Conservation (phyloP, 2,888 invertebrate species). For the Mimumesa dahlbomi region DNA sequence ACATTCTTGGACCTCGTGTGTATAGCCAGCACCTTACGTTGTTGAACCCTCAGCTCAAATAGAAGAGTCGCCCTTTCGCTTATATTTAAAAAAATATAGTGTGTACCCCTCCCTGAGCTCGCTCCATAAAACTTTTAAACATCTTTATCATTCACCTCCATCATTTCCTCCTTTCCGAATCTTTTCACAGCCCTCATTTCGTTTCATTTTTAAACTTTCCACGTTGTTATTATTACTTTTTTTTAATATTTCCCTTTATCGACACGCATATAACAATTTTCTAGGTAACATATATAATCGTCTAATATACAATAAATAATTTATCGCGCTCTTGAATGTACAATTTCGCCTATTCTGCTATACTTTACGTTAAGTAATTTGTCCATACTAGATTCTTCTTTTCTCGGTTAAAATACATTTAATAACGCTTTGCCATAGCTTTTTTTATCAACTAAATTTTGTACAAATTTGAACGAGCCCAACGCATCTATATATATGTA, state of each 20-base stretch:
- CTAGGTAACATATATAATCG: constrained; percentile 66
- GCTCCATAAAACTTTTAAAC: constrained; percentile 55
- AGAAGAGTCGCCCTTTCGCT: constrained; percentile 66
- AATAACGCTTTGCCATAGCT: constrained; percentile 37
- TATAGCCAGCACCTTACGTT: constrained; percentile 79
- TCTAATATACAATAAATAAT: constrained; percentile 79
- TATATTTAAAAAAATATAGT: constrained; percentile 78
- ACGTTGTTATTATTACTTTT: constrained; percentile 23
- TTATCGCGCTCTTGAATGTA: constrained; percentile 74
- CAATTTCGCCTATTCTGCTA: constrained; percentile 64
- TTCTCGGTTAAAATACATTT: constrained; percentile 46
- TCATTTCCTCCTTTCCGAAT: constrained; percentile 46
- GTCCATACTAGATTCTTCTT: constrained; percentile 62
- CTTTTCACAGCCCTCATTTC: constrained; percentile 79
- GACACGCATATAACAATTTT: constrained; percentile 60
- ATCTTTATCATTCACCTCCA: constrained; percentile 26
- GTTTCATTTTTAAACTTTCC: constrained; percentile 64
- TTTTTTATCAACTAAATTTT: constrained; percentile 69
- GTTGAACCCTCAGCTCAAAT: constrained; percentile 72
- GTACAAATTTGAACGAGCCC: constrained; percentile 69
- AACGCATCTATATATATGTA: constrained; percentile 34
- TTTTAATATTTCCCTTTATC: constrained; percentile 48
- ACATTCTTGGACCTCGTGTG: constrained; percentile 79
- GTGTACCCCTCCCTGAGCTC: constrained; percentile 75
- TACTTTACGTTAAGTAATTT: constrained; percentile 71